Conservation (phyloP, 2,797 vertebrate species). For the Spatula clypeata region DNA sequence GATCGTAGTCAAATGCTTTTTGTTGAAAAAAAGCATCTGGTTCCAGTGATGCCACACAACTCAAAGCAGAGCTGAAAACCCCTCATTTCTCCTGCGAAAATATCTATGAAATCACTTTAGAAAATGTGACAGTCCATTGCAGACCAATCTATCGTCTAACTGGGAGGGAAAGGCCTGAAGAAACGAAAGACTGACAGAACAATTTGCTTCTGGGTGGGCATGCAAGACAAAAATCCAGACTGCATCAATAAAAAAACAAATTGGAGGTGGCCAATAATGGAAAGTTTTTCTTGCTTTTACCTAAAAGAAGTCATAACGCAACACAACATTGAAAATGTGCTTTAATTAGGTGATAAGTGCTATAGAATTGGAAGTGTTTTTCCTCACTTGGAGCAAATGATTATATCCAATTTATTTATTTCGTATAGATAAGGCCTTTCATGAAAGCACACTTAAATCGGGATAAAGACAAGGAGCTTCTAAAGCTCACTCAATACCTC, state of each 20-base stretch:
- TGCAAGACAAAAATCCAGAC: background rate
- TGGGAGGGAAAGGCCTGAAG: background rate
- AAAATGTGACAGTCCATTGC: background rate
- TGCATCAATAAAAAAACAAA: background rate
- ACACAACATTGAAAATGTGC: background rate
- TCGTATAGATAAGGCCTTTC: conserved; percentile 94
- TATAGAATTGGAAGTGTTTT: background rate
- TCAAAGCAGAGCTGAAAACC: background rate
- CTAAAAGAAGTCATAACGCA: background rate
- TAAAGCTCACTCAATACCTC: conserved; percentile 97
- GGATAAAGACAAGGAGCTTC: conserved; percentile 96
- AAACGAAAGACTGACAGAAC: background rate
- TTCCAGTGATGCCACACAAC: background rate
- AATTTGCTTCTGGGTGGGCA: background rate
- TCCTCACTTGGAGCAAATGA: background rate
- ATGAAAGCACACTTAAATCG: conserved; percentile 99
- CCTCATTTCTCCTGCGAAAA: background rate
- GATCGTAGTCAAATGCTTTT: background rate
- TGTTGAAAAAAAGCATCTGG: background rate
- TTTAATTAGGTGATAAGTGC: background rate
- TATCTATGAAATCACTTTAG: background rate
- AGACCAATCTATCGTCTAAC: background rate
- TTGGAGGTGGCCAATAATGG: background rate
- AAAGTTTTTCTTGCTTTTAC: background rate
- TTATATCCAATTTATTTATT: conserved; percentile 5